Conservation (phyloP, 2,113 vertebrate species). For the Fregetta grallaria region DNA sequence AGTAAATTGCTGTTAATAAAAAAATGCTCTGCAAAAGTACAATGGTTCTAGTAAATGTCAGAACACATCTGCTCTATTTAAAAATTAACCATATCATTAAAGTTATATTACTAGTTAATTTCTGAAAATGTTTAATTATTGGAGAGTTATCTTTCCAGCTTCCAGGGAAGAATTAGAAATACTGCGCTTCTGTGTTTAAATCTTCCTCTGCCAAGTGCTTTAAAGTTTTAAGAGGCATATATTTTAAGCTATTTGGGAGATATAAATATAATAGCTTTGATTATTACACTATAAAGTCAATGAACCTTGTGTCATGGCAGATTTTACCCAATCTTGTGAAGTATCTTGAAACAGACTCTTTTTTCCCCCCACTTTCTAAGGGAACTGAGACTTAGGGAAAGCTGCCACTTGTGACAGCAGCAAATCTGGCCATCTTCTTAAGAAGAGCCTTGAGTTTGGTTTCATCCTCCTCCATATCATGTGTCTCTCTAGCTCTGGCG, state of each 20-base stretch:
- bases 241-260: constrained; percentile 24
- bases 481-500: not conserved
- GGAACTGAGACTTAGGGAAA: not conserved
- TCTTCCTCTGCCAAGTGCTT: not conserved
- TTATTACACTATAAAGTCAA: not conserved
- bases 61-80: constrained; percentile 56
- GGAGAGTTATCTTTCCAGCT: constrained; percentile 18
- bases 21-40: constrained; percentile 26
- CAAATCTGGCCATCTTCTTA: not conserved
- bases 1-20: constrained; percentile 30
- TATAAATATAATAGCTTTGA: constrained; percentile 13
- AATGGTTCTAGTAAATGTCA: constrained; percentile 48
- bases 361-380: not conserved
- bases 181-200: not conserved
- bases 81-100: constrained; percentile 62
- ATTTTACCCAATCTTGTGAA: constrained; percentile 10
- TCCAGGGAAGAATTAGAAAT: constrained; percentile 27
- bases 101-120: constrained; percentile 58
- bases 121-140: constrained; percentile 62
- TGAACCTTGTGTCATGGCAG: not conserved
- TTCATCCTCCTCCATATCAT: not conserved
- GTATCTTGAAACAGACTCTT: not conserved
- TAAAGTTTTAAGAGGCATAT: constrained; percentile 16
- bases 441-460: not conserved
- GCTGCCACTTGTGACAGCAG: constrained; percentile 25